Base-by-base conservation (phyloP, 2,113 vertebrate species). In the Sialia sialis region DNA sequence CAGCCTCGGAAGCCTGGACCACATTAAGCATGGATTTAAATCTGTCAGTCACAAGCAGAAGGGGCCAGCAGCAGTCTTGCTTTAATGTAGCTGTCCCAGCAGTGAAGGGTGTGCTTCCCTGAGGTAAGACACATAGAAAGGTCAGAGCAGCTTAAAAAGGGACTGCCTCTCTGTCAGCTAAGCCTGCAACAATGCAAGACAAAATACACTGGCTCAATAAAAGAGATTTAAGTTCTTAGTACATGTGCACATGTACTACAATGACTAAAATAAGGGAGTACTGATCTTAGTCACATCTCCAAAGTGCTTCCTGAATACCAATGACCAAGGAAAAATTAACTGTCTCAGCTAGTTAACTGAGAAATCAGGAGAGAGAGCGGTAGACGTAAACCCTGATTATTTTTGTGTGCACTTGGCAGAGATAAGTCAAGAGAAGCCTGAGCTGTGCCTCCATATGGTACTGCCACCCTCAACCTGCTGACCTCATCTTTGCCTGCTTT, bases 221-320 rank as follows among this genome's bases (percentile, higher is more conserved):
- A 72, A 91, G 73, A 94, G 92, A 95, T 75, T 87, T 79, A 87
- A 82, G 54, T 68, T 82, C 85, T 94, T 44, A 85, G 70, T 16
- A 63, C 30, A 16, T 51, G 54, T 36, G 58, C 87, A 82, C 49
- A 87, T n/a, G n/a, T n/a, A n/a, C n/a, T n/a, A n/a, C 69, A 81
- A 32, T n/a, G 32, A 72, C 62, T 91, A 76, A 87, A 89, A 52
- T 67, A 87, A 72, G 6, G 2, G 60, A 84, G 60, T 64, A 75
- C 73, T 84, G 74, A 62, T 91, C 78, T 75, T 74, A 66, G 83
- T 44, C 85, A 90, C 75, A 92, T 79, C 81, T 75, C 87, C 48
- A 29, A 91, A 79, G 30, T 67, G 48, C 74, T 84, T 82, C 58
- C 87, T 91, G 90, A 92, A 94, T 91, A 85, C 41, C 63, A 95